A percentile compares a stretch with the other conserved stretches of the same genome.
These are phyloP conservation scores for Rana temporaria DNA, from an alignment of 2,113 vertebrate genomes.

Conservation along the genomic window DNA sequence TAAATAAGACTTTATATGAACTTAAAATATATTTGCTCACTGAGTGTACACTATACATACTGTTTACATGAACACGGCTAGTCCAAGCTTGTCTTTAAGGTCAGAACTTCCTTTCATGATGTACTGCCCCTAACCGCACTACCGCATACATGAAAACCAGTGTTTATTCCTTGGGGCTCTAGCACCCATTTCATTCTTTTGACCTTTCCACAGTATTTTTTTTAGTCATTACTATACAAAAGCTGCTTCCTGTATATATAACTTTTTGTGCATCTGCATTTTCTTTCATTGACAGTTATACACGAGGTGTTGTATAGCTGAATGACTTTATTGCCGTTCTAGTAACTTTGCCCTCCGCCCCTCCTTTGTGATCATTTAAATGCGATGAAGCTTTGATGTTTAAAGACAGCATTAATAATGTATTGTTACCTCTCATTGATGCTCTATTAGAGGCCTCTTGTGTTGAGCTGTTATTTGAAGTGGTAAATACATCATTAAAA, in stretches of 20 bases:
- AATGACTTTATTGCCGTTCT: slow-evolving; percentile 30
- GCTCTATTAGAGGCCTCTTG: slow-evolving; percentile 4
- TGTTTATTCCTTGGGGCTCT: slow-evolving; percentile 1
- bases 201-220: slow-evolving; percentile 11
- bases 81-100: background rate
- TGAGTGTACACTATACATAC: too few species aligned
- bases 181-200: background rate
- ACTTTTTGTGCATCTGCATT: slow-evolving; percentile 8
- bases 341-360: background rate
- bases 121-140: background rate
- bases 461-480: slow-evolving; percentile 15
- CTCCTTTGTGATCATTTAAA: slow-evolving; percentile 21
- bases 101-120: background rate
- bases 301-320: slow-evolving; percentile 8
- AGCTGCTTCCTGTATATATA: slow-evolving; percentile 22
- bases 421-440: slow-evolving; percentile 18
- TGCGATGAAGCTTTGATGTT: slow-evolving; percentile 37
- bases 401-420: slow-evolving; percentile 27
- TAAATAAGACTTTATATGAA: too few species aligned
- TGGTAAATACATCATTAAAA: slow-evolving; percentile 29
- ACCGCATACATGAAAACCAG: background rate
- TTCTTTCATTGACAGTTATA: slow-evolving; percentile 28
- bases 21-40: too few species aligned
- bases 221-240: background rate
- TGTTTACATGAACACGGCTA: too few species aligned